phyloP scores from a whole-genome alignment of 2,797 vertebrate species.

The Taenioides sp. region DNA sequence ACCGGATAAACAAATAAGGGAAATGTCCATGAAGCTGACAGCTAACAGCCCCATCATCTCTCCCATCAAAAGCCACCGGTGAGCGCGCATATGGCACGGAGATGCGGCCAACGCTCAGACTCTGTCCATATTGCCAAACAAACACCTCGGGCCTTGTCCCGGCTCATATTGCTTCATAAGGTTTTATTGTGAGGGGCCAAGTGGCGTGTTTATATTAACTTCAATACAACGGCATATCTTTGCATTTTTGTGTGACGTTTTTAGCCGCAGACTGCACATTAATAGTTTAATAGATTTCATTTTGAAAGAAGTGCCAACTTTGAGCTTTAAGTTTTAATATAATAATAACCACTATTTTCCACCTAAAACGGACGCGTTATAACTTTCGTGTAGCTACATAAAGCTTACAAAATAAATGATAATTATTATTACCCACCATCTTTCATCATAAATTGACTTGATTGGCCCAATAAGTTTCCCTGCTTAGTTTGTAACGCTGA shows the following conservation, averaged over 20 bases:
- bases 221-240: constrained; percentile 16
- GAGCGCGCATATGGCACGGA: constrained; percentile 76
- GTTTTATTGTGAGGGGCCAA: constrained; percentile 59
- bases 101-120: constrained; percentile 71
- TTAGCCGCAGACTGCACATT: neutral
- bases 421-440: neutral
- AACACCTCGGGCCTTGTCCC: constrained; percentile 75
- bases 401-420: neutral
- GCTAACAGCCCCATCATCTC: constrained; percentile 73
- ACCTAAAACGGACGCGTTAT: neutral
- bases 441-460: constrained; percentile 1
- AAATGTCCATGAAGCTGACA: constrained; percentile 69
- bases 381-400: neutral
- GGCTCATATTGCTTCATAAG: constrained; percentile 73
- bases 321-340: neutral
- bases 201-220: constrained; percentile 43
- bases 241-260: constrained; percentile 33
- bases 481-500: constrained; percentile 54
- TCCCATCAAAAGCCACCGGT: constrained; percentile 74
- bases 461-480: constrained; percentile 37
- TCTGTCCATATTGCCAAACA: constrained; percentile 77
- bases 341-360: neutral
- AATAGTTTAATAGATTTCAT: neutral
- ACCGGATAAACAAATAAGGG: constrained; percentile 55
- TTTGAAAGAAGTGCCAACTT: neutral